Base-by-base conservation (phyloP, 2,888 invertebrate genomes). In the Halictus quadricinctus region DNA sequence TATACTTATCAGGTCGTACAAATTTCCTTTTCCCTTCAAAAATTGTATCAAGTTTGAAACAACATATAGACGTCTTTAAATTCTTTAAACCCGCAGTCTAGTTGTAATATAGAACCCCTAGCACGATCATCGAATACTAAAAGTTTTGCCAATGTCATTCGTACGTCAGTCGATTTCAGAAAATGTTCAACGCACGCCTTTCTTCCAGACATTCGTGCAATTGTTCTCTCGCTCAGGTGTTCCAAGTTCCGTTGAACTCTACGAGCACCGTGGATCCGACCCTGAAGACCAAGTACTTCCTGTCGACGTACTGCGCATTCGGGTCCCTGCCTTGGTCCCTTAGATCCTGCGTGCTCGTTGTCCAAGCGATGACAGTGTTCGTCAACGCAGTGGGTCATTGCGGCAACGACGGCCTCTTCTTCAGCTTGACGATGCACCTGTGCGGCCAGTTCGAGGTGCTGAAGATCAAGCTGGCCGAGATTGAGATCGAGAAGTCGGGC, bases 391-490 rank as follows among this genome's bases (percentile, higher is more conserved):
- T 85, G 0, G 76, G 83, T 3, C 89, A 90, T n/a, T 88, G 88
- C 50, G 92, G 92, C 21, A 91, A 90, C 50, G 92, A 94, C 72
- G 90, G 92, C 18, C 90, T 94, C 75, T 90, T 94, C 64, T 93
- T 94, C 66, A 90, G 90, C 21, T 78, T 93, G 10, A 83, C 91
- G 5, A 92, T 94, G 91, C 93, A 94, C 43, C 78, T 94, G 5
- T 94, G 94, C 76, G 94, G 93, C 7, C 94, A 94, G 60, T 89
- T 94, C 36, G 91, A 93, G 70, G 80, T 94, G 64, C 83, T 94
- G 0, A 91, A 77, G 36, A 80, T 79, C 80, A 79, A 82, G 2
- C 70, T 90, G 2, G 80, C 81, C 13, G 70, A 85, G 8, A 36
- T 90, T 18, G 41, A 84, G 21, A n/a, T 50, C 36, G 64, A 80